Evolutionary conservation across 1,140 invertebrate genomes (phyloP).

Genomic region (Apolygus lucorum): DNA sequence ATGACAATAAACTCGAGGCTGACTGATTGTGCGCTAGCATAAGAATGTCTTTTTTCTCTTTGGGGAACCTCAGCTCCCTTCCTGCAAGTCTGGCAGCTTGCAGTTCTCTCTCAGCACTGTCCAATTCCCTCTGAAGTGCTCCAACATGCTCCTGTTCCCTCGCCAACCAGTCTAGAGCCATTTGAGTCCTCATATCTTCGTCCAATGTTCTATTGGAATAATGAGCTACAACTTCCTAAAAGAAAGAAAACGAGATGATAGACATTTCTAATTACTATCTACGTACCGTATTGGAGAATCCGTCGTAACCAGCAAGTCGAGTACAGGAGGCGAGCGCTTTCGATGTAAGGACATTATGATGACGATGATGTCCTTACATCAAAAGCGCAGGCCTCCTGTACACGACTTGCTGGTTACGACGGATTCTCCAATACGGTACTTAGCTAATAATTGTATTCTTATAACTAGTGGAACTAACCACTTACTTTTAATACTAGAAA

Average conservation of each 20-base stretch:
- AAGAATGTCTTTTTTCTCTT: conserved; percentile 91
- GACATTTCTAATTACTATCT: too few relatives aligned
- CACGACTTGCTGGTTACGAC: too few relatives aligned
- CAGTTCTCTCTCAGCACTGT: conserved; percentile 75
- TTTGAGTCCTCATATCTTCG: conserved; percentile 91
- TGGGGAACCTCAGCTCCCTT: conserved; percentile 82
- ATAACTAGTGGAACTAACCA: too few relatives aligned
- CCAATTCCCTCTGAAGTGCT: conserved; percentile 69
- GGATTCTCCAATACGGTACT: too few relatives aligned
- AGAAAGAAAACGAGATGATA: neutral
- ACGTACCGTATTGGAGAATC: too few relatives aligned
- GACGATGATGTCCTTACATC: too few relatives aligned
- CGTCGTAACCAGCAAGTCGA: too few relatives aligned
- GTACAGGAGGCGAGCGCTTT: too few relatives aligned
- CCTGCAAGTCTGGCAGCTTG: conserved; percentile 83
- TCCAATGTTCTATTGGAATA: conserved; percentile 83
- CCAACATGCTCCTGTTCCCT: conserved; percentile 73
- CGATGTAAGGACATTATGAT: too few relatives aligned
- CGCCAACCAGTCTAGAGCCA: conserved; percentile 93
- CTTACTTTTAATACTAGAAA: too few relatives aligned
- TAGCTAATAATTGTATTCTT: too few relatives aligned
- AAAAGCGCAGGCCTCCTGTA: too few relatives aligned
- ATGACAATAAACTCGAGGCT: neutral
- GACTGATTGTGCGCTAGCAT: conserved; percentile 71
- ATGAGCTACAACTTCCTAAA: conserved; percentile 67